Evolutionary conservation across 2,797 vertebrate species (phyloP).

Genomic region (Kryptopterus vitreolus): DNA sequence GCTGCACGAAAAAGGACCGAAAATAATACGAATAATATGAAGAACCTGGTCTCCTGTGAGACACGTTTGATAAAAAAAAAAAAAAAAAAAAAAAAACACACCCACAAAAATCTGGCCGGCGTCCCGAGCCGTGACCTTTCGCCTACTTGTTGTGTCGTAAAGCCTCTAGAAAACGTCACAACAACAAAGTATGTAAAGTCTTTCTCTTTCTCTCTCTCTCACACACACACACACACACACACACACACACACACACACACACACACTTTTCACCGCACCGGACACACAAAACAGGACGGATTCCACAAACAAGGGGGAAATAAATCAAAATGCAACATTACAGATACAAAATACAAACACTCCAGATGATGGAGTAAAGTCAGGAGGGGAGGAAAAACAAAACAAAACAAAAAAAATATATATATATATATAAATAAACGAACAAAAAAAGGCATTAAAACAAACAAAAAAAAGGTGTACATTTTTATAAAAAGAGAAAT

Average conservation of each 20-base stretch:
- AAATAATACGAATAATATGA: neutral
- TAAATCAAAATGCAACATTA: conserved; percentile 31
- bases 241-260: too few relatives aligned
- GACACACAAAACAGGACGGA: conserved; percentile 52
- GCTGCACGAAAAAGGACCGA: conserved; percentile 1
- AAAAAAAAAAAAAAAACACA: neutral
- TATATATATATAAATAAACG: conserved; percentile 70
- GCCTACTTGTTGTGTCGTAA: neutral
- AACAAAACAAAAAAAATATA: conserved; percentile 59
- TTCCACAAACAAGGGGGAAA: neutral
- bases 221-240: too few relatives aligned
- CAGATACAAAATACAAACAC: conserved; percentile 39
- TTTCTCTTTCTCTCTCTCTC: too few relatives aligned
- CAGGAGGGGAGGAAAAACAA: neutral
- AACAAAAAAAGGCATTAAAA: conserved; percentile 66
- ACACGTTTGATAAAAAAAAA: too few relatives aligned
- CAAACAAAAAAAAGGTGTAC: conserved; percentile 62
- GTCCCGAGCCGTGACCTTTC: neutral
- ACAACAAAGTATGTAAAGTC: neutral
- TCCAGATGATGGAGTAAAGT: conserved; percentile 1
- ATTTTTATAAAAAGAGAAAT: conserved; percentile 73
- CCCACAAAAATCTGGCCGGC: neutral
- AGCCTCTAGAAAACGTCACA: neutral
- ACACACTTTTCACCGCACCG: conserved; percentile 66
- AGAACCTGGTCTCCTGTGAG: conserved; percentile 9